A percentile compares a stretch with the other conserved stretches of the same genome.
Conservation (phyloP, 2,797 vertebrate species). For the Atherinosoma microstoma region DNA sequence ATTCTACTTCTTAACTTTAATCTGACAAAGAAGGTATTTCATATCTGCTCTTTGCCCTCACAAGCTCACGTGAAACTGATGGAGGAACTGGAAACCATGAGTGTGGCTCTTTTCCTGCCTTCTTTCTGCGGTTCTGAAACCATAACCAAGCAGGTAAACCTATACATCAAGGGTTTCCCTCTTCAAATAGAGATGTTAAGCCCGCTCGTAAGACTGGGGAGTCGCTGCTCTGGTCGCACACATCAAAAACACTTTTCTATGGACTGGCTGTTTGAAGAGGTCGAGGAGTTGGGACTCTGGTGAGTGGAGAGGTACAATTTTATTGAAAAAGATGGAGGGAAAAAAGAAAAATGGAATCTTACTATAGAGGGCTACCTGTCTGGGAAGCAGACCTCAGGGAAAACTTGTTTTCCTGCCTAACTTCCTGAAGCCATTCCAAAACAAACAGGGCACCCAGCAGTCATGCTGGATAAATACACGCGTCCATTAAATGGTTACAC, state of each 20-base stretch:
- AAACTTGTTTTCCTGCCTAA: conserved; percentile 84
- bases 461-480: conserved; percentile 81
- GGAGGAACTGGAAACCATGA: conserved; percentile 64
- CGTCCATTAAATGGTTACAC: conserved; percentile 75
- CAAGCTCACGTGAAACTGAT: conserved; percentile 66
- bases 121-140: conserved; percentile 61
- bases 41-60: conserved; percentile 62
- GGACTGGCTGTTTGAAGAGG: conserved; percentile 70
- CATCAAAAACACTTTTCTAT: conserved; percentile 79
- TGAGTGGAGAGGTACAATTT: conserved; percentile 66
- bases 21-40: conserved; percentile 73
- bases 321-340: conserved; percentile 58
- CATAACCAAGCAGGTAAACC: conserved; percentile 76
- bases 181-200: conserved; percentile 73
- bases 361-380: conserved; percentile 82
- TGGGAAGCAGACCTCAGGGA: conserved; percentile 76
- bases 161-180: conserved; percentile 82
- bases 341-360: conserved; percentile 60
- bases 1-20: conserved; percentile 54
- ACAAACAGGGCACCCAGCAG: conserved; percentile 81
- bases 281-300: conserved; percentile 59
- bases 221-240: conserved; percentile 67
- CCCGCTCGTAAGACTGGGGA: conserved; percentile 56
- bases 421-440: conserved; percentile 84
- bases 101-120: conserved; percentile 47